A percentile compares a stretch with the other conserved stretches of the same genome.
phyloP scores from a whole-genome alignment of 2,888 invertebrate species.

The Geotrupes spiniger region DNA sequence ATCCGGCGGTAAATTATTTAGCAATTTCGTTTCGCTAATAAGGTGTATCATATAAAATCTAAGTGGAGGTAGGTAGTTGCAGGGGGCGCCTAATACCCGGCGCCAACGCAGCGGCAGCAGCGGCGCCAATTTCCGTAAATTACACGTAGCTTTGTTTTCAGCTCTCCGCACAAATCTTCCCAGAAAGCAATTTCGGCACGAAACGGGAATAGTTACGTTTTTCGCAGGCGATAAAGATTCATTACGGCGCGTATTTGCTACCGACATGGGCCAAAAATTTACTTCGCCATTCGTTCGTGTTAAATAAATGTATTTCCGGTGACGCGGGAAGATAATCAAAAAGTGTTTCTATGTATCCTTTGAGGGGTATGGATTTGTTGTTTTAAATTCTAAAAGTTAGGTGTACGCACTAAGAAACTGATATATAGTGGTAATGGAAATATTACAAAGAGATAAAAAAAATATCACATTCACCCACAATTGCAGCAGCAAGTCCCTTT shows the following conservation, averaged over 20 bases:
- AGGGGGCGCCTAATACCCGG: conserved; percentile 1
- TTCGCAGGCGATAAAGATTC: conserved; percentile 53
- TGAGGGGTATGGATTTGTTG: no score
- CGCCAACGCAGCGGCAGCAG: conserved; percentile 31
- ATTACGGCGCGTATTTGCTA: conserved; percentile 39
- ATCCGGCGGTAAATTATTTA: not conserved
- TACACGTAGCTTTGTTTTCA: conserved; percentile 56
- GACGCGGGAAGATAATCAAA: conserved; percentile 9
- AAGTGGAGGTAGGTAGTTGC: not conserved
- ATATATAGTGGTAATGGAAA: no score
- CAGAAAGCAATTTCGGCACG: conserved; percentile 52
- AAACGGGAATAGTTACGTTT: conserved; percentile 45
- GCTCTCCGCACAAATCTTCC: conserved; percentile 53
- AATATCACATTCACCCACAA: no score
- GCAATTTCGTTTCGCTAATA: conserved; percentile 3
- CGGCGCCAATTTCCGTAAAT: conserved; percentile 54
- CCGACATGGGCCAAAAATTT: conserved; percentile 26
- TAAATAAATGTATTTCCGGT: conserved; percentile 30
- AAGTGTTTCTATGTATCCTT: no score
- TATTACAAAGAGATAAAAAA: no score
- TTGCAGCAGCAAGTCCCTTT: no score
- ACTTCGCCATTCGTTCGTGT: conserved; percentile 36
- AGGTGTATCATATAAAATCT: conserved; percentile 5
- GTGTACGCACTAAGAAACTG: no score
- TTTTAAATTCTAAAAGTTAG: no score